Percentiles rank a stretch among this genome's conserved stretches.
These are phyloP conservation scores for Panulirus ornatus DNA, from an alignment of 1,140 invertebrate species.

Conservation along the genomic window DNA sequence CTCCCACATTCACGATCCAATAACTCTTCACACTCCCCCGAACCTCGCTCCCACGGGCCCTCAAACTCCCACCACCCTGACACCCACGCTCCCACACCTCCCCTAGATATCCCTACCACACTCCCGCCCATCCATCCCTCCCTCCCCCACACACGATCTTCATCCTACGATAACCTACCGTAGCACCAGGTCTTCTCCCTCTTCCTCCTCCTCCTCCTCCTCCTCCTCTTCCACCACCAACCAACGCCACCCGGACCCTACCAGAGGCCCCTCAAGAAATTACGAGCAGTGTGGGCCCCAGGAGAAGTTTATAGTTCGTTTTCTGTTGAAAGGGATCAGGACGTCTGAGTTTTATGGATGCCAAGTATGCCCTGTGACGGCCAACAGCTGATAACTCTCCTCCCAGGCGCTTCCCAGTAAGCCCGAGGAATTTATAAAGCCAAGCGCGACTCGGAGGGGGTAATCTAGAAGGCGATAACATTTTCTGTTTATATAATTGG, in stretches of 20 bases:
- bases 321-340: slow-evolving; percentile 13
- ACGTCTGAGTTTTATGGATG: slow-evolving; percentile 18
- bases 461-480: background rate
- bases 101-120: too few relatives aligned
- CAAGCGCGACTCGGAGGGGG: too few relatives aligned
- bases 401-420: background rate
- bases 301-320: background rate
- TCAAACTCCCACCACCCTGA: background rate
- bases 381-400: slow-evolving; percentile 14
- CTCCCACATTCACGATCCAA: background rate
- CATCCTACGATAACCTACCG: too few relatives aligned
- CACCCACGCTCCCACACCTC: too few relatives aligned
- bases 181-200: too few relatives aligned
- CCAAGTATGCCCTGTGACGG: background rate
- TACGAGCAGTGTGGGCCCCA: background rate
- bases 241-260: background rate
- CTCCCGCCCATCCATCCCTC: too few relatives aligned
- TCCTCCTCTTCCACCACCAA: background rate
- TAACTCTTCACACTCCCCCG: too few relatives aligned
- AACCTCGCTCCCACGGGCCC: too few relatives aligned
- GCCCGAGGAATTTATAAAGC: background rate
- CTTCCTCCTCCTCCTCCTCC: too few relatives aligned
- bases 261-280: background rate
- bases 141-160: too few relatives aligned
- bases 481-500: slow-evolving; percentile 11